Conservation (phyloP, 1,140 invertebrate species). For the Pygmarrhopalites habei region DNA sequence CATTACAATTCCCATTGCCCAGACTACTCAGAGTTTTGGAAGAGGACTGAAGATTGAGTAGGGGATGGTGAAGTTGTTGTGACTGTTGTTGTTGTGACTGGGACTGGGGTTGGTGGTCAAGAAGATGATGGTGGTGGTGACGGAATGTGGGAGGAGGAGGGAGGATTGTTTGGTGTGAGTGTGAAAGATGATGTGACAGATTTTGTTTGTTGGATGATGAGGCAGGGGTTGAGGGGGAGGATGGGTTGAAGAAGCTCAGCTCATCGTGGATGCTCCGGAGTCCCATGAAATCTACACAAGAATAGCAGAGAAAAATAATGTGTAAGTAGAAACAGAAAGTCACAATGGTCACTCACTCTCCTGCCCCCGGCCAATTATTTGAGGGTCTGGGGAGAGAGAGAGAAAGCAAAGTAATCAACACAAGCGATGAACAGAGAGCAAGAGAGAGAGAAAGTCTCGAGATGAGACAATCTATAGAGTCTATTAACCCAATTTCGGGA, state of each 20-base stretch:
- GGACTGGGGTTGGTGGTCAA: neutral
- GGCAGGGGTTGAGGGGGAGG: constrained; percentile 30
- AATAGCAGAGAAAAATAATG: neutral
- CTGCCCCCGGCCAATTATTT: too few species aligned
- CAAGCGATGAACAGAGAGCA: too few species aligned
- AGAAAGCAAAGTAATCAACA: too few species aligned
- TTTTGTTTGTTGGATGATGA: constrained; percentile 6
- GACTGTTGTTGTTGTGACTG: too few species aligned
- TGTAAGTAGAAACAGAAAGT: too few species aligned
- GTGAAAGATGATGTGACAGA: neutral
- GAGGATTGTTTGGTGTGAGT: neutral
- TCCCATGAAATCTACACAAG: constrained; percentile 29
- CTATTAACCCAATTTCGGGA: too few species aligned
- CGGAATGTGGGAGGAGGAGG: constrained; percentile 8
- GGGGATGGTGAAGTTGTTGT: neutral
- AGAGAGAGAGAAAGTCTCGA: too few species aligned
- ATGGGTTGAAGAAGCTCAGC: constrained; percentile 26
- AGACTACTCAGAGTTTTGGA: constrained; percentile 5
- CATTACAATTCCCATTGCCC: constrained; percentile 3
- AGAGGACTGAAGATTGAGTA: neutral
- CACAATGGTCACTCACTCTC: too few species aligned
- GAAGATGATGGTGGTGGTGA: constrained; percentile 8
- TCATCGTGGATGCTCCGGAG: constrained; percentile 30
- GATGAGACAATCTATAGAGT: too few species aligned
- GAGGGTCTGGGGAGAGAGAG: too few species aligned